These are phyloP conservation scores for Apis laboriosa DNA, from an alignment of 1,140 invertebrate genomes.

Conservation along the genomic window DNA sequence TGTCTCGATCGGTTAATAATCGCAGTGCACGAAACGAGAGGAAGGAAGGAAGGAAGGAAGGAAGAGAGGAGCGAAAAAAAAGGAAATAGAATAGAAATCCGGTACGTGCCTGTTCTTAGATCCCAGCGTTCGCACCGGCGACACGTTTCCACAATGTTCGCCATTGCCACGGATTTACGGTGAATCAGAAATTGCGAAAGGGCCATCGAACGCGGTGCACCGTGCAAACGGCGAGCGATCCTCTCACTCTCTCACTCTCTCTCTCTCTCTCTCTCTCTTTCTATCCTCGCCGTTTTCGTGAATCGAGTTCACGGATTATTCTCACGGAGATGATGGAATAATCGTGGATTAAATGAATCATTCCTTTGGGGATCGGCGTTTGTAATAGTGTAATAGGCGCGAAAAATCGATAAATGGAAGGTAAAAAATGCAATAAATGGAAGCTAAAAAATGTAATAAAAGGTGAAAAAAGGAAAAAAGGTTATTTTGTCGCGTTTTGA, in stretches of 20 bases:
- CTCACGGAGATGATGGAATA: background rate
- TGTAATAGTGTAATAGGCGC: too few species aligned
- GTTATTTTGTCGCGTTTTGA: too few species aligned
- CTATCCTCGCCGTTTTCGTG: background rate
- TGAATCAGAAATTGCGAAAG: constrained; percentile 9
- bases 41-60: background rate
- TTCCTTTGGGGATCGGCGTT: constrained; percentile 19
- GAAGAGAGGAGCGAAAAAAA: too few species aligned
- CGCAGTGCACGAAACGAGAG: too few species aligned
- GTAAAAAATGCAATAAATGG: too few species aligned
- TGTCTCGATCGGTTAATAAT: too few species aligned
- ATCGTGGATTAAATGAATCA: constrained; percentile 27
- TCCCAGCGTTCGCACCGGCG: background rate
- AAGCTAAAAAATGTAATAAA: too few species aligned
- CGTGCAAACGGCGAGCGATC: background rate
- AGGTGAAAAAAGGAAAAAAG: too few species aligned
- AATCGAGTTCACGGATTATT: constrained; percentile 42
- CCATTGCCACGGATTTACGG: constrained; percentile 15
- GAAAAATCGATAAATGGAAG: too few species aligned
- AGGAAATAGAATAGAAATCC: too few species aligned
- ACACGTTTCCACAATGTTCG: background rate
- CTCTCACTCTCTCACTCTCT: background rate
- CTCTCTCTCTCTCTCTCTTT: too few species aligned
- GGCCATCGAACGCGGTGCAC: background rate
- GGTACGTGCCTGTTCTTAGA: constrained; percentile 5